Evolutionary conservation across 2,797 vertebrate genomes (phyloP).

Genomic region (Coregonus suidteri): DNA sequence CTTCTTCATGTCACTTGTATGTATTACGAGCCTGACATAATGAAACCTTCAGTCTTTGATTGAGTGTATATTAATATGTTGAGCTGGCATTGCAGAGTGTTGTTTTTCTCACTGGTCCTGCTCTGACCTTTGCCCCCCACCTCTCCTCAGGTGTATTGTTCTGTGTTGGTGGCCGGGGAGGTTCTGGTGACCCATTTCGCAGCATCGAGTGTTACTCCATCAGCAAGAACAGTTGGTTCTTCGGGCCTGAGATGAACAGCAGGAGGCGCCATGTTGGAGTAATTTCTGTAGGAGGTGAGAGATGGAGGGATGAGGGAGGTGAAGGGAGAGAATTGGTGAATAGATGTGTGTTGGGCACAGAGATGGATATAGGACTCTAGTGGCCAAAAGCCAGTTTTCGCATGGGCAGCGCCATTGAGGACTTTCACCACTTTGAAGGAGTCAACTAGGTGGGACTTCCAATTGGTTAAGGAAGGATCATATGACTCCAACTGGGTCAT

Average conservation of each 20-base stretch:
- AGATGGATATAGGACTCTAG: too few relatives aligned
- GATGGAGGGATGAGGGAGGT: too few relatives aligned
- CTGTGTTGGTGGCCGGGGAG: conserved; percentile 95
- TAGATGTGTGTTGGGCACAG: too few relatives aligned
- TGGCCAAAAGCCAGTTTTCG: too few relatives aligned
- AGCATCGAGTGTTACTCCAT: conserved; percentile 98
- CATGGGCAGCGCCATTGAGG: too few relatives aligned
- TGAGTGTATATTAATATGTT: neutral
- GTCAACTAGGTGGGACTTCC: too few relatives aligned
- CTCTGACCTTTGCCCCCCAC: neutral
- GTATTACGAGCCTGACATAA: neutral
- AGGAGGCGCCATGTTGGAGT: conserved; percentile 94
- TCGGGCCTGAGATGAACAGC: conserved; percentile 98
- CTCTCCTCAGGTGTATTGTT: conserved; percentile 88
- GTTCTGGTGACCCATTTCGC: conserved; percentile 95
- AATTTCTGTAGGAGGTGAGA: conserved; percentile 93
- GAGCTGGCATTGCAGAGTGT: neutral
- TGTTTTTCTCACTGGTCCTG: neutral
- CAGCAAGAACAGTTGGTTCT: conserved; percentile 95
- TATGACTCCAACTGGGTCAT: too few relatives aligned
- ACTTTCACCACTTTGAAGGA: too few relatives aligned
- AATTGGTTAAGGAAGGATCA: too few relatives aligned
- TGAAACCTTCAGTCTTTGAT: neutral
- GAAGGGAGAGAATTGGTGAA: too few relatives aligned
- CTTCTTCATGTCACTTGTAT: too few relatives aligned